Conservation (phyloP, 2,113 vertebrate genomes). For the Leptodactylus fuscus region DNA sequence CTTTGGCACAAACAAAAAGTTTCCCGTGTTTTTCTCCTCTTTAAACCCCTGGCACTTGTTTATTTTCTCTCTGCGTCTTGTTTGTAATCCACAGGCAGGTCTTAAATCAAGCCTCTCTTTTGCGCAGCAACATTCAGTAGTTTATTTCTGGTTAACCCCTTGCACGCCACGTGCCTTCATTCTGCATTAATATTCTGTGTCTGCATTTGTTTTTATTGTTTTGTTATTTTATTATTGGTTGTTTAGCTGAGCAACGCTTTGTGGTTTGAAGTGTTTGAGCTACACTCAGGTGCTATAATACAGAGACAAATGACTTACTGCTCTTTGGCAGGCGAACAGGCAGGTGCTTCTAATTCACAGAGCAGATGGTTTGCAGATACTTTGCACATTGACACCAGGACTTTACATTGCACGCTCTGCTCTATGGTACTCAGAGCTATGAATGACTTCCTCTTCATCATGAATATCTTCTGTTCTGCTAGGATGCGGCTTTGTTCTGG, state of each 20-base stretch:
- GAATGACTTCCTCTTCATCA: constrained; percentile 35
- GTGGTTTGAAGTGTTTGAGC: constrained; percentile 62
- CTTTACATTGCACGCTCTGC: constrained; percentile 49
- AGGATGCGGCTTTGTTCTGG: not conserved
- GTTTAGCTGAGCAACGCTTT: constrained; percentile 54
- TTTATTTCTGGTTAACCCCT: constrained; percentile 34
- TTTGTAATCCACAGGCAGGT: constrained; percentile 61
- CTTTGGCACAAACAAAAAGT: constrained; percentile 56
- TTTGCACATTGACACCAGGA: constrained; percentile 50
- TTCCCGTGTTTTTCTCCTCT: constrained; percentile 55
- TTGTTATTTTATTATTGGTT: constrained; percentile 49
- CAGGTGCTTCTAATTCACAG: constrained; percentile 57
- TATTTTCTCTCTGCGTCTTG: constrained; percentile 40
- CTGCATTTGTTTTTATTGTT: constrained; percentile 35
- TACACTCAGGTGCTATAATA: constrained; percentile 61
- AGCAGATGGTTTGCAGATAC: constrained; percentile 62
- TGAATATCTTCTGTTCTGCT: not conserved
- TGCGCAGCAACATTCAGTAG: constrained; percentile 46
- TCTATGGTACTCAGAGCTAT: constrained; percentile 24
- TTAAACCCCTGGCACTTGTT: constrained; percentile 55
- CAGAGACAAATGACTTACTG: constrained; percentile 61
- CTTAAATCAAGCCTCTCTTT: constrained; percentile 61
- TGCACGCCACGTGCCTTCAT: not conserved
- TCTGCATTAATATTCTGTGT: constrained; percentile 7
- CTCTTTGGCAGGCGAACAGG: constrained; percentile 49